Evolutionary conservation across 2,797 vertebrate species (phyloP).

Genomic region (Menidia menidia): DNA sequence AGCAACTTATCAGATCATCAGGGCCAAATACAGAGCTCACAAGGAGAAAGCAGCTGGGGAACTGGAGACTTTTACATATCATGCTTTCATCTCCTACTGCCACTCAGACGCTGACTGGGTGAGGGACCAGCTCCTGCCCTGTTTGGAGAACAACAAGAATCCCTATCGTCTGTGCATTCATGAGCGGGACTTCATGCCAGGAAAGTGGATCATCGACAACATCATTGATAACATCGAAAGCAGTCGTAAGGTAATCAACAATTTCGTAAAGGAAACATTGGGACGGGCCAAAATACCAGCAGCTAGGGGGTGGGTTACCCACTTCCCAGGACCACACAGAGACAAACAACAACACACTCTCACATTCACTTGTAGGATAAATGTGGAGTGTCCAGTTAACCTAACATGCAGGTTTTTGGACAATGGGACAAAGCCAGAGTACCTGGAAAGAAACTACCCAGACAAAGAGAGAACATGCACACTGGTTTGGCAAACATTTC

Average conservation of each 20-base stretch:
- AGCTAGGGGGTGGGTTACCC: neutral
- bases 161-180: conserved; percentile 88
- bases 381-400: too few relatives aligned
- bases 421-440: too few relatives aligned
- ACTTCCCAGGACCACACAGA: too few relatives aligned
- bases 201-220: conserved; percentile 91
- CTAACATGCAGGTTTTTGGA: too few relatives aligned
- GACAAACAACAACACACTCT: too few relatives aligned
- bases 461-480: too few relatives aligned
- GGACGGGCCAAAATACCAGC: neutral
- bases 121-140: conserved; percentile 81
- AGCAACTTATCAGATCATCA: conserved; percentile 84
- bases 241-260: conserved; percentile 83
- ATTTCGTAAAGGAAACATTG: neutral
- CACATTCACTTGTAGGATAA: too few relatives aligned
- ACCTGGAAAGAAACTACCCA: too few relatives aligned
- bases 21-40: conserved; percentile 82
- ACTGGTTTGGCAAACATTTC: neutral
- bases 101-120: conserved; percentile 88
- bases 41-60: conserved; percentile 57
- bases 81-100: conserved; percentile 91
- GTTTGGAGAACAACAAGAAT: conserved; percentile 80
- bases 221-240: conserved; percentile 92
- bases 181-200: conserved; percentile 89
- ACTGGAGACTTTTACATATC: conserved; percentile 68